phyloP scores from a whole-genome alignment of 1,140 invertebrate species.

The Philaenus spumarius region DNA sequence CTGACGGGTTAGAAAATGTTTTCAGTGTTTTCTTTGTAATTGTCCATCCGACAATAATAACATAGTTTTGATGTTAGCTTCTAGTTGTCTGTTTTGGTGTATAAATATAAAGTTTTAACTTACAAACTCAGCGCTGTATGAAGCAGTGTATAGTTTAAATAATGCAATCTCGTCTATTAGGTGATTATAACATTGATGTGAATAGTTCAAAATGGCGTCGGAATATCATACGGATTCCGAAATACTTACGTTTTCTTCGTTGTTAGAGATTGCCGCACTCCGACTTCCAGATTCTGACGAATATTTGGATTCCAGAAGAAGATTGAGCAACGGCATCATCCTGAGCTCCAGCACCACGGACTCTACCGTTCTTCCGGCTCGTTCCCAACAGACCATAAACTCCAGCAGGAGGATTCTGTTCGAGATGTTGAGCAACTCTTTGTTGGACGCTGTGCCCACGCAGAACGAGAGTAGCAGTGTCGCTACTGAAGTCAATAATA shows the following conservation, averaged over 20 bases:
- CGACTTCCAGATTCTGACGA: constrained; percentile 45
- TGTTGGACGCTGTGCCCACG: constrained; percentile 45
- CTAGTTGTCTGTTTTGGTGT: too few relatives aligned
- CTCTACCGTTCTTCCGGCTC: background rate
- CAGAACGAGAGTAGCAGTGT: constrained; percentile 17
- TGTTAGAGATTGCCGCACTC: constrained; percentile 38
- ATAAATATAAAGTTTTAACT: too few relatives aligned
- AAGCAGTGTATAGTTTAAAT: constrained; percentile 7
- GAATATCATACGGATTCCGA: background rate
- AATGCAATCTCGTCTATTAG: too few relatives aligned
- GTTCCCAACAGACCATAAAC: background rate
- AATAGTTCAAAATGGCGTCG: background rate
- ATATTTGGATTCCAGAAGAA: constrained; percentile 27
- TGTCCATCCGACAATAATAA: too few relatives aligned
- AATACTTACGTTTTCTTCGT: background rate
- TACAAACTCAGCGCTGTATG: constrained; percentile 12
- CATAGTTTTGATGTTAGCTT: too few relatives aligned
- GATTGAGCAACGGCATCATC: constrained; percentile 14
- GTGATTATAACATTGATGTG: too few relatives aligned
- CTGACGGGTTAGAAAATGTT: too few relatives aligned
- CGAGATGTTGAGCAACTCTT: constrained; percentile 45
- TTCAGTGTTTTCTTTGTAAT: too few relatives aligned
- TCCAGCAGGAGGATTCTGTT: constrained; percentile 7
- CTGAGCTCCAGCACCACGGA: too few relatives aligned
- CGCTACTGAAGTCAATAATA: constrained; percentile 29